Conservation (phyloP, 92 coral and sea anemone genomes). For the Zoanthus sansibaricus region DNA sequence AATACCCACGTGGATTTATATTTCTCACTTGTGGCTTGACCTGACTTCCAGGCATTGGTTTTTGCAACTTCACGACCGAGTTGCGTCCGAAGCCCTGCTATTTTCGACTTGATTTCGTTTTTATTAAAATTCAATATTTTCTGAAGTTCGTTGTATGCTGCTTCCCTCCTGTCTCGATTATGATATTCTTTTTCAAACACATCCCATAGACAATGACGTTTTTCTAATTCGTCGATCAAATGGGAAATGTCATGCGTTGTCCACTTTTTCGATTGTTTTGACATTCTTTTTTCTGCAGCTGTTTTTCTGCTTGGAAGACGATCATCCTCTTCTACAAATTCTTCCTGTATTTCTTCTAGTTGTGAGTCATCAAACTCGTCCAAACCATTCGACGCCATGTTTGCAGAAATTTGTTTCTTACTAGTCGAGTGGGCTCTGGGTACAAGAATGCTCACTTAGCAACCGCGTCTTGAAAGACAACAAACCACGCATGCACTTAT, state of each 20-base stretch:
- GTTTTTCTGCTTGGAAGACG: not conserved
- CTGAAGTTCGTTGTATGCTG: slow-evolving; percentile 29
- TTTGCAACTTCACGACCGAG: slow-evolving; percentile 54
- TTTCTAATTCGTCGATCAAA: slow-evolving; percentile 31
- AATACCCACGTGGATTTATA: slow-evolving; percentile 39
- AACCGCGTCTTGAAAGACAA: too few species aligned
- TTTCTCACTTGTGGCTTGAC: slow-evolving; percentile 51
- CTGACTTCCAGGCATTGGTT: slow-evolving; percentile 49
- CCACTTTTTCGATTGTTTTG: slow-evolving; percentile 21
- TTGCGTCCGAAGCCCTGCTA: slow-evolving; percentile 52
- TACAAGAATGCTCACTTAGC: not conserved
- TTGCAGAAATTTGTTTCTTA: slow-evolving; percentile 21
- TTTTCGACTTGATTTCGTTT: slow-evolving; percentile 44
- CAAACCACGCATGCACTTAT: slow-evolving; percentile 8
- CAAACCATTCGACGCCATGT: slow-evolving; percentile 16
- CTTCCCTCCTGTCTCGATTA: slow-evolving; percentile 40
- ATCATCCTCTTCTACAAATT: slow-evolving; percentile 3
- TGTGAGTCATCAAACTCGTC: slow-evolving; percentile 2
- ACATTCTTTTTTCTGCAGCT: not conserved
- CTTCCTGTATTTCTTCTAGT: slow-evolving; percentile 24
- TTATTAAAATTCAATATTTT: slow-evolving; percentile 21
- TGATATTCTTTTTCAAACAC: slow-evolving; percentile 33
- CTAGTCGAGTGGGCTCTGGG: not conserved
- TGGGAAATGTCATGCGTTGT: slow-evolving; percentile 26
- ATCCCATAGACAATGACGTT: slow-evolving; percentile 46